Conservation (phyloP, 2,113 vertebrate species). For the Ictalurus punctatus region DNA sequence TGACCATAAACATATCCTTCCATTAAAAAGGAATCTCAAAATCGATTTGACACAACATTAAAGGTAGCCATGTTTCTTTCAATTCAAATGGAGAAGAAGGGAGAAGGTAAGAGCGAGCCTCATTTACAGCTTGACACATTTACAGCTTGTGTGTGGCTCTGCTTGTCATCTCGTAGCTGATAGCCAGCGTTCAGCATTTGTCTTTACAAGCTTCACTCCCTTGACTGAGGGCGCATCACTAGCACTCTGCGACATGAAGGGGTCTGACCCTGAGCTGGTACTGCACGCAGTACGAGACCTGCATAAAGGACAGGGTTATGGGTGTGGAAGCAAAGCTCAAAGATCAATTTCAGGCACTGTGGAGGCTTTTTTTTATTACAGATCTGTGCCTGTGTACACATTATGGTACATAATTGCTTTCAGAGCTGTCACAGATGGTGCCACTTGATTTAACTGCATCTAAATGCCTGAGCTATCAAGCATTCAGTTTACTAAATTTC, state of each 20-base stretch:
- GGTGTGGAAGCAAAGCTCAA: conserved; percentile 52
- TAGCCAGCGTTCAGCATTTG: conserved; percentile 60
- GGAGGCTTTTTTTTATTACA: conserved; percentile 63
- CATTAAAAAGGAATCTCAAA: conserved; percentile 19
- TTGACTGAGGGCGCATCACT: conserved; percentile 56
- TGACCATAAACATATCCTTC: conserved; percentile 18
- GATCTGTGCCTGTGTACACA: conserved; percentile 59
- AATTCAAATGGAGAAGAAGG: background rate
- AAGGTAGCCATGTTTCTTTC: background rate
- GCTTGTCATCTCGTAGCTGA: conserved; percentile 65
- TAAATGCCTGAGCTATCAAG: conserved; percentile 62
- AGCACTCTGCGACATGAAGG: conserved; percentile 23
- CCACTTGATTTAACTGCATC: conserved; percentile 65
- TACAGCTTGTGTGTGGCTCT: conserved; percentile 54
- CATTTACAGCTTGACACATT: conserved; percentile 57
- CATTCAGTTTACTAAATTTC: conserved; percentile 59
- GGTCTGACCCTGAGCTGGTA: conserved; percentile 64
- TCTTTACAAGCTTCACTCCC: conserved; percentile 66
- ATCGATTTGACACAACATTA: background rate
- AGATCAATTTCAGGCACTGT: conserved; percentile 68
- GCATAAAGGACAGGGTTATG: conserved; percentile 57
- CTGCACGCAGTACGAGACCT: background rate
- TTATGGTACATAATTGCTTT: conserved; percentile 73
- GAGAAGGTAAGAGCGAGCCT: background rate
- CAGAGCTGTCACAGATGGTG: conserved; percentile 71